Percentiles rank a stretch among this genome's conserved stretches.
Conservation (phyloP, 2,113 vertebrate genomes). For the Pan paniscus region DNA sequence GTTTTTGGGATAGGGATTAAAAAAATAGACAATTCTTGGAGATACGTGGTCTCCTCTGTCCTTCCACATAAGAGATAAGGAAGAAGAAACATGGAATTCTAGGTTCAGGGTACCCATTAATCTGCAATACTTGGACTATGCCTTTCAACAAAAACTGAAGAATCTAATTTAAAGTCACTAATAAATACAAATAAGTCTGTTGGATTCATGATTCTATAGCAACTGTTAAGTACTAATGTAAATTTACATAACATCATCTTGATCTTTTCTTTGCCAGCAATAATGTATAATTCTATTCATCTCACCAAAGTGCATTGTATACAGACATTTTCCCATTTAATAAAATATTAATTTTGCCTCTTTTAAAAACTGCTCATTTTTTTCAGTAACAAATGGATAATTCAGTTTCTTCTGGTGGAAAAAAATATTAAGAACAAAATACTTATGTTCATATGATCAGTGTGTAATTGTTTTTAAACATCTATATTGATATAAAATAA, state of each 20-base stretch:
- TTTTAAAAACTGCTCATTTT: slow-evolving; percentile 11
- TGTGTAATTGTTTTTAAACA: not conserved
- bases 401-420: not conserved
- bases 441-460: not conserved
- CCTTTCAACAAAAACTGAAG: not conserved
- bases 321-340: not conserved
- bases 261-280: not conserved
- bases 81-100: not conserved
- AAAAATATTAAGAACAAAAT: not conserved
- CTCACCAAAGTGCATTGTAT: not conserved
- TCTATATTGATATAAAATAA: not conserved
- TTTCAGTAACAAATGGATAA: not conserved
- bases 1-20: not conserved
- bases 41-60: not conserved
- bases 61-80: not conserved
- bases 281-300: not conserved
- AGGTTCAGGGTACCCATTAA: not conserved
- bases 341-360: not conserved
- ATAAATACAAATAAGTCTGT: not conserved
- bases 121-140: not conserved
- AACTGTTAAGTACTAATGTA: not conserved
- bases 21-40: not conserved
- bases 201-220: not conserved
- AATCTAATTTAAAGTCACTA: not conserved
- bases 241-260: not conserved